A percentile compares a stretch with the other conserved stretches of the same genome.
Evolutionary conservation across 2,113 vertebrate genomes (phyloP).

Genomic region (Caloenas nicobarica): DNA sequence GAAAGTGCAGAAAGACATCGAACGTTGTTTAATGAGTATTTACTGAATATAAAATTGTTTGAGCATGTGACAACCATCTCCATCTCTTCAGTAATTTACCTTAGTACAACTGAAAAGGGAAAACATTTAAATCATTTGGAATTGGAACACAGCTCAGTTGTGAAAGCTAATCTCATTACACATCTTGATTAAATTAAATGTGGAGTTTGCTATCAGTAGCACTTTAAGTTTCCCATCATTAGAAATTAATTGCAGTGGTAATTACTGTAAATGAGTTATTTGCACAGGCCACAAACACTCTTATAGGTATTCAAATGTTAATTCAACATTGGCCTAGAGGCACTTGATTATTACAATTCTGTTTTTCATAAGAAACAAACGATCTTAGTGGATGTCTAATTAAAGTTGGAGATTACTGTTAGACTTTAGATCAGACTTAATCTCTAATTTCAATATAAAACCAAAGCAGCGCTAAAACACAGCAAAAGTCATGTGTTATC

Average conservation of each 20-base stretch:
- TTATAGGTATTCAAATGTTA: conserved; percentile 34
- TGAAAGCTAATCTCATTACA: conserved; percentile 66
- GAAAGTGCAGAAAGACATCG: not conserved
- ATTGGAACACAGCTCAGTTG: conserved; percentile 31
- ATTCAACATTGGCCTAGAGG: conserved; percentile 59
- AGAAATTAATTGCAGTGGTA: conserved; percentile 69
- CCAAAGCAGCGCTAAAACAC: conserved; percentile 41
- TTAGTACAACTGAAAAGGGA: conserved; percentile 2
- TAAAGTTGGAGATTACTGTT: conserved; percentile 37
- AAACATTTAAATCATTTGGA: conserved; percentile 56
- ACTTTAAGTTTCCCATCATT: conserved; percentile 39
- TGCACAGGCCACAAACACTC: conserved; percentile 46
- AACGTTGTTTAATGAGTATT: conserved; percentile 39
- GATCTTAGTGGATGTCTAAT: not conserved
- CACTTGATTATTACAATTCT: conserved; percentile 59
- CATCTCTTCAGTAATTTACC: conserved; percentile 28
- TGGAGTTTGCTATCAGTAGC: conserved; percentile 43
- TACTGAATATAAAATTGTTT: conserved; percentile 37
- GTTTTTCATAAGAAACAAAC: conserved; percentile 15
- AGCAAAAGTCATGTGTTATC: conserved; percentile 1
- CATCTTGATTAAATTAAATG: conserved; percentile 72
- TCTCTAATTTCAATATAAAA: conserved; percentile 36
- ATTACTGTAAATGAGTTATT: conserved; percentile 46
- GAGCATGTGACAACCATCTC: conserved; percentile 21
- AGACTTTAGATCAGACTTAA: not conserved